These are phyloP conservation scores for Labroides dimidiatus DNA, from an alignment of 2,797 vertebrate genomes.

Conservation along the genomic window DNA sequence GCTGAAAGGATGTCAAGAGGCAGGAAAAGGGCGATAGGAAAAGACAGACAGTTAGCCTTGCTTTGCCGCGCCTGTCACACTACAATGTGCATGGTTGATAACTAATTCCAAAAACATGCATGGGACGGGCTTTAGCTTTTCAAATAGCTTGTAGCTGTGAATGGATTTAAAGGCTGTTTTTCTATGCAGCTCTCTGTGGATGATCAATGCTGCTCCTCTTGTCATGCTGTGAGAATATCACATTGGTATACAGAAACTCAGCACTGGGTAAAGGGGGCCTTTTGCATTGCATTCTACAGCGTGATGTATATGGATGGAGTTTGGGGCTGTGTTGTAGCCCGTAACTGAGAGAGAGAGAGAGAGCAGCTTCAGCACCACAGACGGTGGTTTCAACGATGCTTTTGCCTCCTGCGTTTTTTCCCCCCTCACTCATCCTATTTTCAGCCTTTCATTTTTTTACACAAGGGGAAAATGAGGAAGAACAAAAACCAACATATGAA, in stretches of 20 bases:
- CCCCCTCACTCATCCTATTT: conserved; percentile 74
- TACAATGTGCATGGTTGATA: conserved; percentile 76
- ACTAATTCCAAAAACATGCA: conserved; percentile 79
- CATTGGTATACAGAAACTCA: conserved; percentile 62
- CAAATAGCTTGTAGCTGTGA: conserved; percentile 65
- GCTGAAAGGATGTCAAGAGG: conserved; percentile 66
- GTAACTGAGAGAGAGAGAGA: conserved; percentile 65
- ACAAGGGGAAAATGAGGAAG: conserved; percentile 83
- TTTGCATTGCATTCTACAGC: conserved; percentile 61
- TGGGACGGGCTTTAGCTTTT: conserved; percentile 60
- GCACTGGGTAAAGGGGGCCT: conserved; percentile 11
- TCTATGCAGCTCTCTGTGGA: conserved; percentile 68
- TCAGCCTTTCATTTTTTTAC: conserved; percentile 79
- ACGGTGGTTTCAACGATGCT: conserved; percentile 65
- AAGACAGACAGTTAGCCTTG: conserved; percentile 62
- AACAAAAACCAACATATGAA: conserved; percentile 83
- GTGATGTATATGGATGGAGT: conserved; percentile 74
- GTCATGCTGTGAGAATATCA: conserved; percentile 59
- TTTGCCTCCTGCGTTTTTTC: conserved; percentile 54
- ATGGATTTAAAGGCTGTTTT: conserved; percentile 70
- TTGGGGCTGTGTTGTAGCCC: conserved; percentile 43
- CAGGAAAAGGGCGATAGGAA: conserved; percentile 43
- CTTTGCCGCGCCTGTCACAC: conserved; percentile 73
- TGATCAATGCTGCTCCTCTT: conserved; percentile 67
- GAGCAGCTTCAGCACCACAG: conserved; percentile 60